Base-by-base conservation (phyloP, 2,113 vertebrate species). In the Oreochromis tanganicae region DNA sequence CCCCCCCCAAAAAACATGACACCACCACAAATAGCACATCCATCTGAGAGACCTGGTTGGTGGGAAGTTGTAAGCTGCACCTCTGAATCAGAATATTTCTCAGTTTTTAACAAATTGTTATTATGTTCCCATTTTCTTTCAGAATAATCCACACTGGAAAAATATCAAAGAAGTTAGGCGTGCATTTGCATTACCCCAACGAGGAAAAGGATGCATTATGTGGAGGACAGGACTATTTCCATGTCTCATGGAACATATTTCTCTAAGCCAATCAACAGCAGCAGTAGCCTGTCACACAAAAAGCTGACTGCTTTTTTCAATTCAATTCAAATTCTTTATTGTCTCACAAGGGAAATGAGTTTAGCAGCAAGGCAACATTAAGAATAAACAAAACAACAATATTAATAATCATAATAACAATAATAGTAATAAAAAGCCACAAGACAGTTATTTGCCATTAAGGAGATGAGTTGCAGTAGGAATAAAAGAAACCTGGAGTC, bases 51-150 rank as follows among this genome's bases (percentile, higher is more conserved):
- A 48, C 41, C 71, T 50, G 27, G 6, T 32, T 78, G 71, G 43
- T 32, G 16, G 43, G 43, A 78, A 29, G 27, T 19, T 78, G 43
- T 5, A 12, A 78, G 41, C 43, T 32, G 46, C 43, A 32, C 9
- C 14, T 7, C 4, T 7, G 4, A 0, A 78, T 0, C 71, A 19
- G 27, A 3, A 12, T 7, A 1, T 11, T 16, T 17, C 41, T 78
- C 71, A 1, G 5, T 29, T 29, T 27, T 17, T 78, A 78, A 78
- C 24, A 29, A 78, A 32, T 32, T 48, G 27, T 78, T 48, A 50
- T 32, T 19, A 48, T 19, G 71, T 24, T 50, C 9, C 71, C 2
- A 0, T 48, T 75, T 75, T 50, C 43, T 75, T 48, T 50, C 3
- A 19, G 9, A 75, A 50, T 32, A 29, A 75, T 75, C 3, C 16